phyloP scores from a whole-genome alignment of 2,797 vertebrate species.

The Octomys mimax region DNA sequence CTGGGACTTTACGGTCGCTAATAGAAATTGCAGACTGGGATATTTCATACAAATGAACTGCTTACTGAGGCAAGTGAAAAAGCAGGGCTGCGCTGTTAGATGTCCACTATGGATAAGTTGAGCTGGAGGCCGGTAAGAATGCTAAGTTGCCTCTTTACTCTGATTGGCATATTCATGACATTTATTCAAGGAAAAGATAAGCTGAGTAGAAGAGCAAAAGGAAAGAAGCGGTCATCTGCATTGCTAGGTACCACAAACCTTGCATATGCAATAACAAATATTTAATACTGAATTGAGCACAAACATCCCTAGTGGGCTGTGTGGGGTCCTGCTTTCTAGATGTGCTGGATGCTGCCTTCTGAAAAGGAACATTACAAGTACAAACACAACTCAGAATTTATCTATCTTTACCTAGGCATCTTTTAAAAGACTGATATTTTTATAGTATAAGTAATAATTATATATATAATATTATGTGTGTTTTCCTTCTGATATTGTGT shows the following conservation, averaged over 20 bases:
- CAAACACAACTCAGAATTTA: not conserved
- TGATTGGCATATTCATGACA: constrained; percentile 11
- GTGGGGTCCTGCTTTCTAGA: not conserved
- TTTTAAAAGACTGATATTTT: not conserved
- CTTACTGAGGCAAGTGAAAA: constrained; percentile 40
- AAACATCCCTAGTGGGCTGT: fast-evolving
- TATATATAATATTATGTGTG: not conserved
- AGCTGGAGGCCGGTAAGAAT: not conserved
- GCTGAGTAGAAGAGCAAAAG: not conserved
- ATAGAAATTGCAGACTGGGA: not conserved
- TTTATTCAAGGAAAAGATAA: constrained; percentile 52
- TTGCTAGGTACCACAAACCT: not conserved
- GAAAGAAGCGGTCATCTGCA: not conserved
- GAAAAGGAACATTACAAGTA: not conserved
- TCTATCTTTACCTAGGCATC: not conserved
- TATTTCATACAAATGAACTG: constrained; percentile 50
- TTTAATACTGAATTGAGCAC: not conserved
- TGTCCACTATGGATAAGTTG: not conserved
- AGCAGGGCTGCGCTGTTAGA: constrained; percentile 16
- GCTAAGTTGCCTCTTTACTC: not conserved
- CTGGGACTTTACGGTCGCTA: not conserved
- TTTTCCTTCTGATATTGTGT: not conserved
- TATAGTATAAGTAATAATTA: too few species aligned
- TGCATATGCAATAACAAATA: not conserved
- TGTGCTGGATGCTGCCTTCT: too few species aligned